Percentiles rank a stretch among this genome's conserved stretches.
Evolutionary conservation across 2,888 invertebrate species (phyloP).

Genomic region (Amphipoea lucens): DNA sequence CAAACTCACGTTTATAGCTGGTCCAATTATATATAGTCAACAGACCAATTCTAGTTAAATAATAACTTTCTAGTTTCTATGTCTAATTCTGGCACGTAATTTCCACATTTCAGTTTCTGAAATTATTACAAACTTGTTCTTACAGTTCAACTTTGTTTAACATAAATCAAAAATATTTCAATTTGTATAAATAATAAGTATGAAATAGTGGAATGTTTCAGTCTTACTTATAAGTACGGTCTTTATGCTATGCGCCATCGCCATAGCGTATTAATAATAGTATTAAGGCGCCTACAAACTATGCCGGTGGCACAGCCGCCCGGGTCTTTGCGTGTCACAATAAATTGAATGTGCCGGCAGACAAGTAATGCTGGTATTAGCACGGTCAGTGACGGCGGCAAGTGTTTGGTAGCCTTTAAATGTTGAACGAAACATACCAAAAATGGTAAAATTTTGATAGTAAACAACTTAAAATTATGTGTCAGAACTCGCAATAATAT

Average conservation of each 20-base stretch:
- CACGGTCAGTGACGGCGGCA: background rate
- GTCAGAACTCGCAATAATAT: slow-evolving; percentile 47
- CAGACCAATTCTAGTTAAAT: slow-evolving; percentile 56
- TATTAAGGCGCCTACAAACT: slow-evolving; percentile 33
- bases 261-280: slow-evolving; percentile 48
- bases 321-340: background rate
- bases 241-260: slow-evolving; percentile 60
- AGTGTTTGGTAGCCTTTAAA: slow-evolving; percentile 2
- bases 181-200: slow-evolving; percentile 56
- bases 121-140: slow-evolving; percentile 46
- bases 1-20: slow-evolving; percentile 50
- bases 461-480: slow-evolving; percentile 41
- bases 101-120: slow-evolving; percentile 53
- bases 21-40: slow-evolving; percentile 56
- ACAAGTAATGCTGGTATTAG: no score
- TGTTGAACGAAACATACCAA: slow-evolving; percentile 39
- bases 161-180: slow-evolving; percentile 37
- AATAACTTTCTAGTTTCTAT: slow-evolving; percentile 45
- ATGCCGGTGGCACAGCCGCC: background rate
- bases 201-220: slow-evolving; percentile 84
- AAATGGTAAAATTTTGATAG: slow-evolving; percentile 29
- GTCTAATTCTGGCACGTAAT: slow-evolving; percentile 73
- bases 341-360: background rate
- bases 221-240: slow-evolving; percentile 84
- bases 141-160: slow-evolving; percentile 34